These are phyloP conservation scores for Ceratosolen fusciceps DNA, from an alignment of 1,140 invertebrate species.

Conservation along the genomic window DNA sequence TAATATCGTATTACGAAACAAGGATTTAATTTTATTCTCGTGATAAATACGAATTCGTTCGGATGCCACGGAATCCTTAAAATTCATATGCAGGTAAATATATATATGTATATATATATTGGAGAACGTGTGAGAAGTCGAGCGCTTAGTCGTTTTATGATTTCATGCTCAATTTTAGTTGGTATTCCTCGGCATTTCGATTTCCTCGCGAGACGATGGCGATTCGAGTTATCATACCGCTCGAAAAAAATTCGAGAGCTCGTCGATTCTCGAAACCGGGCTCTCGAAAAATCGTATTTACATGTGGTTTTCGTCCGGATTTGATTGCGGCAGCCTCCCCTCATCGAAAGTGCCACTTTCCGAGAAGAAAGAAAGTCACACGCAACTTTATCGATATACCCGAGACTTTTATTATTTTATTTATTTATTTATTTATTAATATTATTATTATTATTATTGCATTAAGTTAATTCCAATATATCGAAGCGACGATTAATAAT, in stretches of 20 bases:
- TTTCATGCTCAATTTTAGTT: constrained; percentile 58
- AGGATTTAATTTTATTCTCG: too few relatives aligned
- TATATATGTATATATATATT: too few relatives aligned
- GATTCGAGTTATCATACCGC: constrained; percentile 7
- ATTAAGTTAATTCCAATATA: too few relatives aligned
- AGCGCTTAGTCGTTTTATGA: constrained; percentile 57
- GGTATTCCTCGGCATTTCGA: constrained; percentile 56
- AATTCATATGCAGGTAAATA: too few relatives aligned
- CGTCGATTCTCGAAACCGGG: background rate
- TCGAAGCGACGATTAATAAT: too few relatives aligned
- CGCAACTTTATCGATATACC: background rate
- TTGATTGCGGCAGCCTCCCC: background rate
- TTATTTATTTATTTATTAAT: too few relatives aligned
- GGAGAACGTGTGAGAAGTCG: constrained; percentile 7
- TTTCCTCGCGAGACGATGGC: constrained; percentile 47
- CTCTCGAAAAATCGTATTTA: constrained; percentile 28
- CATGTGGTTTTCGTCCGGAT: background rate
- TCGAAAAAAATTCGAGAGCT: constrained; percentile 7
- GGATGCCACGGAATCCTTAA: too few relatives aligned
- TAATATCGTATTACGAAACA: too few relatives aligned
- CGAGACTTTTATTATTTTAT: background rate
- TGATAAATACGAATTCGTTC: too few relatives aligned
- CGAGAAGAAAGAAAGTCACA: background rate
- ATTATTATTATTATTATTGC: too few relatives aligned
- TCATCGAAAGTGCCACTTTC: background rate